phyloP scores from a whole-genome alignment of 2,888 invertebrate genomes.

The Phoenoteleia sp. region DNA sequence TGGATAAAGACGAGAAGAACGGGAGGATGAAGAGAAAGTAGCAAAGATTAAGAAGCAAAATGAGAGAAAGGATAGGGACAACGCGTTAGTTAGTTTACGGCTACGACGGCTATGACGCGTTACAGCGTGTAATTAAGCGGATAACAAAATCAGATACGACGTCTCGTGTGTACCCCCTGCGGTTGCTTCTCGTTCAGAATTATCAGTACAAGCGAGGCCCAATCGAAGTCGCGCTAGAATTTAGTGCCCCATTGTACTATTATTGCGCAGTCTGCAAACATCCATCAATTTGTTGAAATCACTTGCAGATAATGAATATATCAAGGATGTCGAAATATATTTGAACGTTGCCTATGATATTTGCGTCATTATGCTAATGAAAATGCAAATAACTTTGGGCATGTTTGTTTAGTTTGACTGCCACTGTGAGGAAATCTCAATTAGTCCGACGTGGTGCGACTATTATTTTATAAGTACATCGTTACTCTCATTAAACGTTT shows the following conservation, averaged over 20 bases:
- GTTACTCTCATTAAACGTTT: slow-evolving; percentile 16
- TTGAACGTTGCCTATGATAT: neutral
- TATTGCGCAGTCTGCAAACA: slow-evolving; percentile 4
- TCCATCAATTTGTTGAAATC: slow-evolving; percentile 37
- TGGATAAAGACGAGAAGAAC: slow-evolving; percentile 72
- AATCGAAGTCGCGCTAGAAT: slow-evolving; percentile 61
- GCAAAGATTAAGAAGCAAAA: slow-evolving; percentile 72
- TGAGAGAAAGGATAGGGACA: slow-evolving; percentile 82
- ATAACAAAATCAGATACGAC: slow-evolving; percentile 85
- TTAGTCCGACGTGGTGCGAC: neutral
- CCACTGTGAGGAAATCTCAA: neutral
- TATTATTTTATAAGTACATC: neutral
- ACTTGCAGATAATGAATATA: slow-evolving; percentile 1
- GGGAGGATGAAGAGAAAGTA: slow-evolving; percentile 73
- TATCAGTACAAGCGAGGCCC: slow-evolving; percentile 75
- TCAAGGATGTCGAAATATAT: neutral
- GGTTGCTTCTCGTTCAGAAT: slow-evolving; percentile 72
- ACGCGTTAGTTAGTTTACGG: slow-evolving; percentile 81
- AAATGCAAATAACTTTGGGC: too few relatives aligned
- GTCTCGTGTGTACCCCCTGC: slow-evolving; percentile 81
- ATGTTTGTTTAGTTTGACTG: neutral
- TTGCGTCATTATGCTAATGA: neutral
- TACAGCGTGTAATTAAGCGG: slow-evolving; percentile 85
- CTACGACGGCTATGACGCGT: slow-evolving; percentile 79
- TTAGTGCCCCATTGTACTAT: slow-evolving; percentile 34